Evolutionary conservation across 2,797 vertebrate genomes (phyloP), one percentile per base, ranked within the genome.

Genomic region (Oreochromis mossambicus): DNA sequence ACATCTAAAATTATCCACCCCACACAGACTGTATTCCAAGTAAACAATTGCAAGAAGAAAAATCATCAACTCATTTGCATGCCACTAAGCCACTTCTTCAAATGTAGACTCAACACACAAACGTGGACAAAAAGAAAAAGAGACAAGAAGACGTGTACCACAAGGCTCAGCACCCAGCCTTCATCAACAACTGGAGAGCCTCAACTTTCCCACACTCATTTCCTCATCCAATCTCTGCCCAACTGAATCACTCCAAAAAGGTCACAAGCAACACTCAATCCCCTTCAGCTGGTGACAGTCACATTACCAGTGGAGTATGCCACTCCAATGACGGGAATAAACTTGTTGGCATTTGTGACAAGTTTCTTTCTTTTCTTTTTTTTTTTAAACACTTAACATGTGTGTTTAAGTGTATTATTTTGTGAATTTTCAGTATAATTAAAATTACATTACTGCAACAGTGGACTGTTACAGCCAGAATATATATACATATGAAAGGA

Each of bases 231-330:
- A 6, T 8, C 36, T 68, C 73, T 13, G 75, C 52, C 78, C 19
- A 50, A 78, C 83, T 77, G 61, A 70, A 81, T 78, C 83, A 3
- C 86, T 77, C 66, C 17, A 51, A 50, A 94, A 95, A 94, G 93
- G 94, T 94, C 92, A 90, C 50, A 58, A 76, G 84, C 83, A 94
- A 94, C 85, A 95, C 90, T 83, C 92, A 90, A 94, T 88, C 90
- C 91, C 83, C 54, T 54, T 73, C 92, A 93, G 92, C 89, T 87
- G 91, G 85, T 81, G 80, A 80, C 82, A 36, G 84, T 83, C 48
- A 54, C 50, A 91, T 89, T 90, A 70, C 88, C 70, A 79, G 43
- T 14, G 14, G 17, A 79, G 83, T 17, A 26, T 8, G 9, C 46
- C 55, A 63, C 83, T 73, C 66, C 73, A 56, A 58, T 19, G 75